Evolutionary conservation across 2,888 invertebrate genomes (phyloP), one percentile per base, ranked within the genome.

Genomic region (Hecatera dysodea): DNA sequence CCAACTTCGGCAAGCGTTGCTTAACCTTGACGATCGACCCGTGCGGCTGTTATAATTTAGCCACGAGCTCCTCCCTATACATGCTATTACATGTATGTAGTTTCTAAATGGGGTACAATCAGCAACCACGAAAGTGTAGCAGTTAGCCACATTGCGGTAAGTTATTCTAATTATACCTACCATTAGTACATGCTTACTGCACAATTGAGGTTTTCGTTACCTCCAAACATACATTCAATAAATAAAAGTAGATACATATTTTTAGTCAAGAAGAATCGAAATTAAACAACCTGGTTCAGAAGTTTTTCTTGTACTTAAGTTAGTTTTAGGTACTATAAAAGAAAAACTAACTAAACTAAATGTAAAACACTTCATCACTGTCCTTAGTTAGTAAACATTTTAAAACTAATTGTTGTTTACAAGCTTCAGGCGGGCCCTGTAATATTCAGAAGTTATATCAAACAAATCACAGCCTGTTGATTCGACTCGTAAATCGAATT

Each of bases 401-500:
- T 75, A 56, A 72, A 72, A 67, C 36, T 68, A 57, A 64, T 78
- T 67, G 56, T 71, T 83, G 78, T 72, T 81, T 64, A 44, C 72
- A 17, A 33, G 17, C 64, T 64, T 60, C 64, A 44, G 59, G 53
- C 61, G 65, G 22, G 7, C 36, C 15, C 24, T 69, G 39, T 73
- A 24, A 80, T 67, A 71, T 68, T 80, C 75, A 48, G 55, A 63
- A 56, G 68, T 63, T 62, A 63, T 59, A 59, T 69, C 74, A 81
- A 85, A 81, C 57, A 77, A 85, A 74, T 85, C 70, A 67, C 62
- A 63, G 56, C 39, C 72, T 81, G 83, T 85, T 83, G 74, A 77
- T 79, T 81, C 67, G 60, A 61, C 66, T 72, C 73, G 75, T 67
- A 67, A 83, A 69, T 69, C 59, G 72, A 85, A 83, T 84, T 85